These are phyloP conservation scores for Quiscalus mexicanus DNA, from an alignment of 2,113 vertebrate species.

Conservation along the genomic window DNA sequence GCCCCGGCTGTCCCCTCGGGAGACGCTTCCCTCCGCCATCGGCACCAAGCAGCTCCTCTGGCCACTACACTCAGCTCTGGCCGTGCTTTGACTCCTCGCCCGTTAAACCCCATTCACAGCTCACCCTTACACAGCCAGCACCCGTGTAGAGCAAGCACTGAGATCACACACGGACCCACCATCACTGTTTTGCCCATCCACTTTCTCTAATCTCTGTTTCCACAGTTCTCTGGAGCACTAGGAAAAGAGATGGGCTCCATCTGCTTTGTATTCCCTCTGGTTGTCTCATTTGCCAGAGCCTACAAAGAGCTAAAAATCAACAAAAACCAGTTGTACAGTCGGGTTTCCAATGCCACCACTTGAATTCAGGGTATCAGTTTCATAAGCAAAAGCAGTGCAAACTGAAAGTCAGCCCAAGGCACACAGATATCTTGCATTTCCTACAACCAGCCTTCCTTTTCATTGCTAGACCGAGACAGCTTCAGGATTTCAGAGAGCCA, in stretches of 20 bases:
- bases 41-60: neutral
- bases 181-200: neutral
- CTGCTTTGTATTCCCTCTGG: neutral
- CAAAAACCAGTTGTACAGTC: neutral
- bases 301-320: neutral
- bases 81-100: neutral
- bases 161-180: accelerated
- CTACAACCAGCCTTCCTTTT: neutral
- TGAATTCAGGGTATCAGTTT: neutral
- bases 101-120: neutral
- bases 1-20: neutral
- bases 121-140: neutral
- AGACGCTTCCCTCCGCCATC: neutral
- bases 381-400: neutral
- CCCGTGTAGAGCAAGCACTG: neutral
- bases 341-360: neutral
- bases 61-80: accelerated
- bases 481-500: neutral
- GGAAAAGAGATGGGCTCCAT: neutral
- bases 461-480: neutral
- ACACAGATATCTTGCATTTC: neutral
- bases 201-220: neutral
- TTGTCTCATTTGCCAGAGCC: neutral
- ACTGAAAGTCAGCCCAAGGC: neutral
- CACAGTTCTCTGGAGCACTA: neutral